Conservation (phyloP, 1,140 invertebrate species). For the Coelopa frigida region DNA sequence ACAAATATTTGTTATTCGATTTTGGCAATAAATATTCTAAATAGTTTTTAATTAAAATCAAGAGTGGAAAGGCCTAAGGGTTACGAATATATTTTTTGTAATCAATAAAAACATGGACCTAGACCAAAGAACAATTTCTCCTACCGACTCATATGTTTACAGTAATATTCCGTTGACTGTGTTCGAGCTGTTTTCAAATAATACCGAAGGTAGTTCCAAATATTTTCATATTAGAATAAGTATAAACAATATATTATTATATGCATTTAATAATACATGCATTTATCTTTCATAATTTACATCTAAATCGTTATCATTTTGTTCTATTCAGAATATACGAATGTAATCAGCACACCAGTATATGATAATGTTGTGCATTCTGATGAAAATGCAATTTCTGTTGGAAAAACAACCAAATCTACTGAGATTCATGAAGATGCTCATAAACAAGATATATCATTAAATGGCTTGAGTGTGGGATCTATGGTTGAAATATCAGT, state of each 20-base stretch:
- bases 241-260: too few relatives aligned
- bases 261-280: too few relatives aligned
- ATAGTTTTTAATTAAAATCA: background rate
- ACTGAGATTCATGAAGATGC: slow-evolving; percentile 14
- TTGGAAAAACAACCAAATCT: slow-evolving; percentile 13
- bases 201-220: too few relatives aligned
- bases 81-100: background rate
- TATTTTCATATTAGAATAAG: too few relatives aligned
- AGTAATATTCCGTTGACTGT: slow-evolving; percentile 39
- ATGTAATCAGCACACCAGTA: slow-evolving; percentile 6
- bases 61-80: background rate
- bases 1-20: background rate
- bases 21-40: slow-evolving; percentile 5
- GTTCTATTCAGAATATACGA: slow-evolving; percentile 5
- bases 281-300: background rate
- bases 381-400: background rate
- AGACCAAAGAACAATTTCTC: background rate
- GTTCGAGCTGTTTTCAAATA: slow-evolving; percentile 37
- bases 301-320: background rate
- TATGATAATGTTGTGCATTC: slow-evolving; percentile 10
- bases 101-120: slow-evolving; percentile 13
- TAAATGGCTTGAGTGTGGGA: slow-evolving; percentile 59
- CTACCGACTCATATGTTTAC: slow-evolving; percentile 16
- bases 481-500: slow-evolving; percentile 64
- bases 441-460: slow-evolving; percentile 22